phyloP scores from a whole-genome alignment of 2,797 vertebrate genomes.

The Hypotaenidia okinawae region DNA sequence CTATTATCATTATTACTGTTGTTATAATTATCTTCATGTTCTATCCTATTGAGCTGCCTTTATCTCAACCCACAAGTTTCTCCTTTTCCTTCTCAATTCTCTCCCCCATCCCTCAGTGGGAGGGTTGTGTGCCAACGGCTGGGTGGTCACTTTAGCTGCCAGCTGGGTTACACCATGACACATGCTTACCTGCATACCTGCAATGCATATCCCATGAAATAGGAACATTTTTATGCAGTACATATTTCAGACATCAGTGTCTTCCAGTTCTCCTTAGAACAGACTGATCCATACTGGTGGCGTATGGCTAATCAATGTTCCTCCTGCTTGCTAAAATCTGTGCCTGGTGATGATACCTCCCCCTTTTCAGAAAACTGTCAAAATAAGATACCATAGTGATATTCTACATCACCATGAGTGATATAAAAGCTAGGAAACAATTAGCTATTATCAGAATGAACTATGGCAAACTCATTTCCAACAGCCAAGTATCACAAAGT shows the following conservation, averaged over 20 bases:
- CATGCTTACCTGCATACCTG: neutral
- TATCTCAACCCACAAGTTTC: too few species aligned
- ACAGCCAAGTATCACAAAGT: neutral
- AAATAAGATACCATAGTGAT: neutral
- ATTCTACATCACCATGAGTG: neutral
- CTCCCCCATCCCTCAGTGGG: too few species aligned
- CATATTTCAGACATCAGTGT: neutral
- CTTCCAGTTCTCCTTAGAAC: neutral
- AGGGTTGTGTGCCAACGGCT: too few species aligned
- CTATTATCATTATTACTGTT: too few species aligned
- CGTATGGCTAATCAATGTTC: neutral
- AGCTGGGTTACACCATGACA: too few species aligned
- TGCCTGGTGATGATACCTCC: neutral
- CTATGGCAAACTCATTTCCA: neutral
- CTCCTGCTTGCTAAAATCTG: neutral
- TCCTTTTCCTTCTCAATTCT: too few species aligned
- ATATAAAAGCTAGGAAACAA: neutral
- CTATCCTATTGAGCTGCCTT: too few species aligned
- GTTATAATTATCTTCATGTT: too few species aligned
- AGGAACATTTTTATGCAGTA: neutral
- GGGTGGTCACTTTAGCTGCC: too few species aligned
- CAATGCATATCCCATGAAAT: neutral
- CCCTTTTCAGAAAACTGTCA: neutral
- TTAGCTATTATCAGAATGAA: neutral
- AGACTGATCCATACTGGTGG: fast-evolving